Conservation (phyloP, 2,888 invertebrate genomes). For the Tetropium fuscum region DNA sequence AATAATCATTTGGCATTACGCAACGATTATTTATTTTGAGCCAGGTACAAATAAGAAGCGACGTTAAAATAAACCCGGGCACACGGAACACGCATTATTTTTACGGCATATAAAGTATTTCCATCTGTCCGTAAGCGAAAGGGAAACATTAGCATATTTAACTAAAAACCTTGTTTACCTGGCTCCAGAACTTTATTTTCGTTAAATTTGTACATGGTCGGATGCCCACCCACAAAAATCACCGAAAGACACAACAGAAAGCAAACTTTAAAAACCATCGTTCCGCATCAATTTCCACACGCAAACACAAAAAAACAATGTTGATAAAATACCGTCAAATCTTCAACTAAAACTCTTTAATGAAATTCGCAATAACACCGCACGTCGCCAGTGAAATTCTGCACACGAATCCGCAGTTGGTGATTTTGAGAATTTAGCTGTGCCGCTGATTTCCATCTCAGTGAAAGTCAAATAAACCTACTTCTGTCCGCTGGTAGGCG, state of each 20-base stretch:
- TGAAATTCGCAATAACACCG: constrained; percentile 33
- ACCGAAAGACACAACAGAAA: constrained; percentile 30
- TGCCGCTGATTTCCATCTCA: constrained; percentile 18
- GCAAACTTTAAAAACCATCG: constrained; percentile 18
- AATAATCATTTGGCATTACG: no score
- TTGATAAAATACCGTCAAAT: constrained; percentile 30
- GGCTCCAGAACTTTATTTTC: constrained; percentile 68
- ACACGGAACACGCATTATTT: no score
- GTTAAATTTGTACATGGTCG: constrained; percentile 68
- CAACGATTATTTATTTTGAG: no score
- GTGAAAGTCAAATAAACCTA: constrained; percentile 28
- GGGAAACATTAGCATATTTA: no score
- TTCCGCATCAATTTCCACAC: constrained; percentile 12
- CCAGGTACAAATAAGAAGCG: no score
- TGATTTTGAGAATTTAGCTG: neutral
- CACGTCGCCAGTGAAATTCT: constrained; percentile 12
- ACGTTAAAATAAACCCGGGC: no score
- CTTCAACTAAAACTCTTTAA: constrained; percentile 35
- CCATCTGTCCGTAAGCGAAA: no score
- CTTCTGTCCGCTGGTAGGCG: constrained; percentile 18
- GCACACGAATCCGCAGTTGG: neutral
- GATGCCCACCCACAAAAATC: constrained; percentile 45
- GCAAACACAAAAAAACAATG: constrained; percentile 28
- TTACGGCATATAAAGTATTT: no score
- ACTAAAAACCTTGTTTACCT: constrained; percentile 58